A percentile compares a stretch with the other conserved stretches of the same genome.
These are phyloP conservation scores for Vireo griseus DNA, from an alignment of 2,797 vertebrate species.

Conservation along the genomic window DNA sequence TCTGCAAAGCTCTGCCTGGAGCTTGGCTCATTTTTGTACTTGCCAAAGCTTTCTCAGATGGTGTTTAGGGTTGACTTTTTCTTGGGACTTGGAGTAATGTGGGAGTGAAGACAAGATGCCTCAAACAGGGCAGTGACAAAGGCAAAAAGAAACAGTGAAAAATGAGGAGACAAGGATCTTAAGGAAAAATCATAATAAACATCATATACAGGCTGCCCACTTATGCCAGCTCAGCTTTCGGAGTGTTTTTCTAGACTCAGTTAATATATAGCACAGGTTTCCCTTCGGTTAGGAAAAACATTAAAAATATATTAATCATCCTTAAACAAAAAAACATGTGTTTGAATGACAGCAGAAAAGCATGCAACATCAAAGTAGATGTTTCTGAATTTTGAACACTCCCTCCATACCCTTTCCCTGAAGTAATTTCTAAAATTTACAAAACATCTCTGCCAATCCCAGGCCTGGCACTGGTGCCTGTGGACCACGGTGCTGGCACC, in stretches of 20 bases:
- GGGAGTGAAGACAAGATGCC: conserved; percentile 31
- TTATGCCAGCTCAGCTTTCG: conserved; percentile 45
- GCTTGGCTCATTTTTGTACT: background rate
- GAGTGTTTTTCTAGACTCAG: conserved; percentile 48
- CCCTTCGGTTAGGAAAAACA: conserved; percentile 48
- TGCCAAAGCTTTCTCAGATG: background rate
- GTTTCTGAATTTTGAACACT: background rate
- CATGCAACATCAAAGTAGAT: background rate
- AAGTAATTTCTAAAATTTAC: background rate
- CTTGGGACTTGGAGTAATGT: background rate
- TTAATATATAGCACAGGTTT: conserved; percentile 62
- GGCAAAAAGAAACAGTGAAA: conserved; percentile 43
- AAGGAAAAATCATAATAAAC: conserved; percentile 53
- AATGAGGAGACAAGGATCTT: conserved; percentile 33
- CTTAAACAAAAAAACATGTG: conserved; percentile 58
- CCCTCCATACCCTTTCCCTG: background rate
- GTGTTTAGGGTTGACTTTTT: background rate
- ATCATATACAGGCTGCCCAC: conserved; percentile 9
- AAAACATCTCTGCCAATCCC: background rate
- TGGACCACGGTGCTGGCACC: background rate
- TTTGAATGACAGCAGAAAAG: conserved; percentile 43
- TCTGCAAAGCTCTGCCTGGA: background rate
- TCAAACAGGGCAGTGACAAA: conserved; percentile 29
- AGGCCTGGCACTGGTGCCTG: background rate
- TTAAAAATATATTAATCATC: conserved; percentile 65